phyloP scores from a whole-genome alignment of 2,888 invertebrate species.

The Erannis defoliaria region DNA sequence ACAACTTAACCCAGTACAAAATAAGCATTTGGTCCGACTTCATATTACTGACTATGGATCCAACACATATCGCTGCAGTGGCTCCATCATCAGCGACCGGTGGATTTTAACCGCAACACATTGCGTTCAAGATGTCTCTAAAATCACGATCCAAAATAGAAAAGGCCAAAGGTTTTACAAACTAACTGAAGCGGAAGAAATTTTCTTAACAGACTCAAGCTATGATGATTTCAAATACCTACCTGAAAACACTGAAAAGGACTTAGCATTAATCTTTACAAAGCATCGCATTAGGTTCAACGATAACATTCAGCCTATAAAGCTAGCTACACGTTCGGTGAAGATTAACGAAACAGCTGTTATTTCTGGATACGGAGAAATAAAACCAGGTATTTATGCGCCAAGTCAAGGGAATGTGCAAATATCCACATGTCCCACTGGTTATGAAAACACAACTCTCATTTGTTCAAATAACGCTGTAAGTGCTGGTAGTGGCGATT shows the following conservation, averaged over 20 bases:
- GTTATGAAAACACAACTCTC: constrained; percentile 10
- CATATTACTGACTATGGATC: neutral
- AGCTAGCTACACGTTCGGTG: constrained; percentile 22
- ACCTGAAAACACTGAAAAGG: constrained; percentile 32
- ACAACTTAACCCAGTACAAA: neutral
- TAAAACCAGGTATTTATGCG: constrained; percentile 20
- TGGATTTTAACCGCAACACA: constrained; percentile 55
- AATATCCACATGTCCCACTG: constrained; percentile 36
- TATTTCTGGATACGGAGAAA: constrained; percentile 49
- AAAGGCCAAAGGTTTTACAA: constrained; percentile 7
- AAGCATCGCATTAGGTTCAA: constrained; percentile 37
- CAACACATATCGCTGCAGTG: constrained; percentile 45
- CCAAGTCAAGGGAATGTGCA: constrained; percentile 49
- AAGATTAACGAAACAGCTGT: constrained; percentile 32
- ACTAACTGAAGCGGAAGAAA: constrained; percentile 29
- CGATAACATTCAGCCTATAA: constrained; percentile 39
- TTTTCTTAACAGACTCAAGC: constrained; percentile 14
- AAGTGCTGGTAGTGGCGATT: constrained; percentile 49
- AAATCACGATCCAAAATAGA: constrained; percentile 22
- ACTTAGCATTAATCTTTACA: constrained; percentile 51
- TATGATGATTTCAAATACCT: neutral
- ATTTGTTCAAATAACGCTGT: constrained; percentile 47
- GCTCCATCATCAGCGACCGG: constrained; percentile 47
- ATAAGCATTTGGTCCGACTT: constrained; percentile 41
- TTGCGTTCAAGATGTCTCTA: constrained; percentile 39